Base-by-base conservation (phyloP, 2,888 invertebrate species). In the Troilus luridus region DNA sequence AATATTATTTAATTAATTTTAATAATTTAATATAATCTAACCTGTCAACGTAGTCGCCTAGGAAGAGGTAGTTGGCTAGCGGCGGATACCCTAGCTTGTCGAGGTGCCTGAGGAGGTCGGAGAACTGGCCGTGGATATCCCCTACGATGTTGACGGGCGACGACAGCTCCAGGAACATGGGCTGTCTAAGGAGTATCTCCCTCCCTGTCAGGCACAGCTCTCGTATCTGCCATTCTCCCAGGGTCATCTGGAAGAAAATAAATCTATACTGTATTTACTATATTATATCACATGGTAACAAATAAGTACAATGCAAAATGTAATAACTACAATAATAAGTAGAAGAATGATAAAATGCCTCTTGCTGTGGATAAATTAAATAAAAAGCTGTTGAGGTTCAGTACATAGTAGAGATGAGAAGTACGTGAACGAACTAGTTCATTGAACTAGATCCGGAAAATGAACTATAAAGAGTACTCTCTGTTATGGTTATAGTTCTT, bases 21-120 rank as follows among this genome's bases (percentile, higher is more conserved):
- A 67, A 24, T 67, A 21, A 11, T 0, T 21, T 19, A 62, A 56
- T n/a, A n/a, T n/a, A n/a, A n/a, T n/a, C 93, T 91, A 91, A 94
- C 94, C 95, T 94, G 93, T 95, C 95, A 2, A 95, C 95, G 93
- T 95, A 95, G 93, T 95, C 95, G 6, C 95, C 95, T 5, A 95
- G 94, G 93, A 95, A 95, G 41, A 95, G 94, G 93, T 95, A 95
- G 93, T 95, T 95, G 64, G 94, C 93, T 64, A 94, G 93, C 6
- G 95, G 95, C 11, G 95, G 95, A 93, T 94, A 95, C 14, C 95
- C 95, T 92, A 94, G 94, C 88, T 94, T 94, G 91, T 95, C 95
- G 93, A 95, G 95, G 92, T 95, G 94, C 85, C 95, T 93, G 12
- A 95, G 93, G 58, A 95, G 94, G 92, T 95, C 95, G 91, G 94